These are phyloP conservation scores for Anneissia japonica DNA, from an alignment of 35 echinoderm and acorn worm species.

Conservation along the genomic window DNA sequence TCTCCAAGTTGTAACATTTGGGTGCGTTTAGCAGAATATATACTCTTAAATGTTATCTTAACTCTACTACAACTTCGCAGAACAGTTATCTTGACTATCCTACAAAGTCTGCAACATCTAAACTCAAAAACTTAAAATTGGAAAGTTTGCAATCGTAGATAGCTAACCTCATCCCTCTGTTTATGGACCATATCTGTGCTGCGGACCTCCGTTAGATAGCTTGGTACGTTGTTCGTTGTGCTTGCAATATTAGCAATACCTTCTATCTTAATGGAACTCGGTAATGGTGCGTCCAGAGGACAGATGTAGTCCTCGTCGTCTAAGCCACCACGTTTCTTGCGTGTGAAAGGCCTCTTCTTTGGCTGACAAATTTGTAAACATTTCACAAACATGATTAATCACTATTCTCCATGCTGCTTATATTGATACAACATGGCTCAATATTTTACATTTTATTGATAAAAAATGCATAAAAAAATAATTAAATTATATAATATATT, in stretches of 20 bases:
- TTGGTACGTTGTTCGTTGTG: constrained; percentile 49
- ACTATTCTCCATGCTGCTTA: no score
- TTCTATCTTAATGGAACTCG: constrained; percentile 25
- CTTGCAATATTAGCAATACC: background rate
- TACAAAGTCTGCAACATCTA: no score
- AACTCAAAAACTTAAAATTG: no score
- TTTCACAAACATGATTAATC: background rate
- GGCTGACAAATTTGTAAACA: constrained; percentile 55
- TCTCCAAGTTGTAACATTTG: background rate
- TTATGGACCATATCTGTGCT: constrained; percentile 66
- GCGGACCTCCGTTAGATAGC: constrained; percentile 73
- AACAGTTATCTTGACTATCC: no score
- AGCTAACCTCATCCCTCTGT: constrained; percentile 66
- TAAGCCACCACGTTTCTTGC: constrained; percentile 29
- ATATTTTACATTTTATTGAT: no score
- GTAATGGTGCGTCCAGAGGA: constrained; percentile 71
- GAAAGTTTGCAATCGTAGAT: no score
- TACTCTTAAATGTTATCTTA: no score
- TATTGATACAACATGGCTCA: no score
- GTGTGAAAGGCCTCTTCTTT: constrained; percentile 67
- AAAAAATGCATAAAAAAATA: no score
- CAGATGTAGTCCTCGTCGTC: constrained; percentile 81
- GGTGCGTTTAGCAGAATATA: background rate
- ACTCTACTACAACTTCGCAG: no score
- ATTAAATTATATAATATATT: no score